Conservation (phyloP, 2,888 invertebrate species). For the Cataglyphis altisquamis region DNA sequence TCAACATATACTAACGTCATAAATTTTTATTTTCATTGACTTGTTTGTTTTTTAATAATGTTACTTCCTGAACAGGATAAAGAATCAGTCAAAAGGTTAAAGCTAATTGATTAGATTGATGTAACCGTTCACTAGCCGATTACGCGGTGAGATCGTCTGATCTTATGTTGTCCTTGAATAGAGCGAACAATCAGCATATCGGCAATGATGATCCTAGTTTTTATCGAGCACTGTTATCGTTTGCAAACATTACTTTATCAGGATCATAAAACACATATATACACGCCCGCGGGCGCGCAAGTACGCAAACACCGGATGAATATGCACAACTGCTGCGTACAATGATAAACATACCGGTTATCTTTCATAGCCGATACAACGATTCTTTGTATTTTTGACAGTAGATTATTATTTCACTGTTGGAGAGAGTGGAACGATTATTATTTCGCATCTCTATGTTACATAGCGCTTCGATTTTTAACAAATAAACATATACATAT, state of each 20-base stretch:
- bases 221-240: conserved; percentile 61
- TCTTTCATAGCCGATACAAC: conserved; percentile 41
- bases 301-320: conserved; percentile 62
- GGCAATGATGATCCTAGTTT: conserved; percentile 22
- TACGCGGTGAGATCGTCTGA: neutral
- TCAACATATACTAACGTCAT: neutral
- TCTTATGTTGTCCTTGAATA: neutral
- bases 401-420: conserved; percentile 22
- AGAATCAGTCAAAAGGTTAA: neutral
- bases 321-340: conserved; percentile 38
- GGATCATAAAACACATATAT: conserved; percentile 38
- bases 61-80: neutral
- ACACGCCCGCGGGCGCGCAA: neutral
- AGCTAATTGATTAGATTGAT: conserved; percentile 8
- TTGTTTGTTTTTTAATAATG: neutral
- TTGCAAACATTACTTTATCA: conserved; percentile 60
- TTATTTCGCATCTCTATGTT: conserved; percentile 1
- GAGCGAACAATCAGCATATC: conserved; percentile 11
- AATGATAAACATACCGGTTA: conserved; percentile 59
- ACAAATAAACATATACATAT: neutral
- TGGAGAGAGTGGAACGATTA: neutral
- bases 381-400: conserved; percentile 43
- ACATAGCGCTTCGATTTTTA: neutral
- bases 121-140: neutral
- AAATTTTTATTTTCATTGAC: neutral